A percentile compares a stretch with the other conserved stretches of the same genome.
Evolutionary conservation across 2,888 invertebrate species (phyloP).

Genomic region (Poecilus cupreus): DNA sequence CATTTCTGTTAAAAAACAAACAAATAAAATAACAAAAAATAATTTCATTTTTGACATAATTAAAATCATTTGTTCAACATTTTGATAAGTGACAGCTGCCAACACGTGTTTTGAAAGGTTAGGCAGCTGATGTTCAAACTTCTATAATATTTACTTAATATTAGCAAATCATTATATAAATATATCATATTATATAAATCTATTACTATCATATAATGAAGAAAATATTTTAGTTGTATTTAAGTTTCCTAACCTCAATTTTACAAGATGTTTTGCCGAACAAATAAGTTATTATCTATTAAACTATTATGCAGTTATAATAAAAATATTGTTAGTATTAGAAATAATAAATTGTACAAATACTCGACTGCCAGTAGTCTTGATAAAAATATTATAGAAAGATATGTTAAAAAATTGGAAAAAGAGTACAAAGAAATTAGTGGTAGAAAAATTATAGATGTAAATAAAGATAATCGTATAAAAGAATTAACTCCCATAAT

Average conservation of each 20-base stretch:
- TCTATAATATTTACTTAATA: too few relatives aligned
- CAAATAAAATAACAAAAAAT: too few relatives aligned
- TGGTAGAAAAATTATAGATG: constrained; percentile 51
- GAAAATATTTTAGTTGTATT: too few relatives aligned
- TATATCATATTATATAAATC: too few relatives aligned
- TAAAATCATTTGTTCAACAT: too few relatives aligned
- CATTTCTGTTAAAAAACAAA: background rate
- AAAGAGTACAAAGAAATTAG: constrained; percentile 65
- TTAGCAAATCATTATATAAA: too few relatives aligned
- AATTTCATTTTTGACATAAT: too few relatives aligned
- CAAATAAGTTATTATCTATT: constrained; percentile 31
- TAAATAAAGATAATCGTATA: constrained; percentile 63
- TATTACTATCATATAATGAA: too few relatives aligned
- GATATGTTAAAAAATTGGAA: constrained; percentile 68
- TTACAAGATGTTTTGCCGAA: constrained; percentile 1
- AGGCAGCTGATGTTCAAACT: too few relatives aligned
- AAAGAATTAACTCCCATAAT: constrained; percentile 77
- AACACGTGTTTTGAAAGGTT: too few relatives aligned
- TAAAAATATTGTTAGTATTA: background rate
- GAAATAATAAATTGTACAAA: background rate
- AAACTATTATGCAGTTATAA: background rate
- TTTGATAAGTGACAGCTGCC: too few relatives aligned
- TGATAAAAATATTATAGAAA: constrained; percentile 65
- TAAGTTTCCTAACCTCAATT: constrained; percentile 25
- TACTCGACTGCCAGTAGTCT: background rate